Evolutionary conservation across 37 sponge, comb jelly and placozoan species (phyloP).

Genomic region (Tethya wilhelma): DNA sequence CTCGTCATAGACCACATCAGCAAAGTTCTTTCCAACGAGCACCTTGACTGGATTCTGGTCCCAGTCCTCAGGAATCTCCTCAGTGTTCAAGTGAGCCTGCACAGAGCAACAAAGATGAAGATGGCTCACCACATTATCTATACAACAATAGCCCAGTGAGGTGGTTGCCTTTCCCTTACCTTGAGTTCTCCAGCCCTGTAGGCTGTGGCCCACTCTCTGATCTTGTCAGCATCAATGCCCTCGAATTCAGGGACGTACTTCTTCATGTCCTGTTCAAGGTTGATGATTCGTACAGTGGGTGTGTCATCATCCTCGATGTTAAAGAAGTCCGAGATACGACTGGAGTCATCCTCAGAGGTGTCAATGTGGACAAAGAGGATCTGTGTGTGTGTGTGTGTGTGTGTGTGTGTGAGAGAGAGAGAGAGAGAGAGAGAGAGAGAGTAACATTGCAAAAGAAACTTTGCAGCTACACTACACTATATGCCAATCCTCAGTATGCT

Average conservation of each 20-base stretch:
- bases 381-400: too few species aligned
- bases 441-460: too few species aligned
- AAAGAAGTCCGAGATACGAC: constrained; percentile 86
- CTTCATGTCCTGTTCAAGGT: constrained; percentile 86
- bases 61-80: constrained; percentile 98
- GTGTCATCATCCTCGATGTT: constrained; percentile 63
- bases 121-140: neutral
- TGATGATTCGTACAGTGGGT: constrained; percentile 74
- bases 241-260: constrained; percentile 82
- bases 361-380: constrained; percentile 89
- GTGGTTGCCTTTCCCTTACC: constrained; percentile 27
- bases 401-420: too few species aligned
- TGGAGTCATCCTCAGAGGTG: constrained; percentile 68
- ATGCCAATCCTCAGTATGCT: too few species aligned
- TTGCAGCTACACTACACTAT: too few species aligned
- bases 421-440: too few species aligned
- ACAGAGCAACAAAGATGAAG: neutral
- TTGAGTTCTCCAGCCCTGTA: constrained; percentile 83
- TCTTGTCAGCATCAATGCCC: constrained; percentile 69
- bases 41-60: constrained; percentile 93
- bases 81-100: constrained; percentile 85
- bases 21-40: constrained; percentile 96
- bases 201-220: constrained; percentile 59
- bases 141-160: neutral
- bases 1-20: constrained; percentile 73